Evolutionary conservation across 2,888 invertebrate species (phyloP).

Genomic region (Apodemia hepburni): DNA sequence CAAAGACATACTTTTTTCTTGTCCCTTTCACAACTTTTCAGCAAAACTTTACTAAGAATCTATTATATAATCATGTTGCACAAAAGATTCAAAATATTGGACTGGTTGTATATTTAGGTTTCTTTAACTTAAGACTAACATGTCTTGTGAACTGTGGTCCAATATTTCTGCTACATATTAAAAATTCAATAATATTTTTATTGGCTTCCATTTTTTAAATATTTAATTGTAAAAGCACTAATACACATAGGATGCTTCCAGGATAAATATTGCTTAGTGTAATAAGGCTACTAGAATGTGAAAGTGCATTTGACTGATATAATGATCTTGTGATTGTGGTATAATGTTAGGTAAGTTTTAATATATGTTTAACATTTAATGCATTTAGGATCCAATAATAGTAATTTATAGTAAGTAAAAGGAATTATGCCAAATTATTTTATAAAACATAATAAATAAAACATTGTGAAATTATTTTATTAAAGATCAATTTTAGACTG

Average conservation of each 20-base stretch:
- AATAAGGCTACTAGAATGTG: constrained; percentile 56
- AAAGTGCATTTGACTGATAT: constrained; percentile 67
- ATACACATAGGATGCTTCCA: constrained; percentile 67
- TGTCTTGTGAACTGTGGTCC: constrained; percentile 68
- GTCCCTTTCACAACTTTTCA: too few species aligned
- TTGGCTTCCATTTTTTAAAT: constrained; percentile 55
- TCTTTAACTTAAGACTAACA: constrained; percentile 43
- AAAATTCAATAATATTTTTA: constrained; percentile 40
- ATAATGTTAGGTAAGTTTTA: constrained; percentile 59
- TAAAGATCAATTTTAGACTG: constrained; percentile 17
- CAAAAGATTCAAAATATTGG: constrained; percentile 26
- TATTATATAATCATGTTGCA: constrained; percentile 24
- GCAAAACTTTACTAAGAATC: constrained; percentile 3
- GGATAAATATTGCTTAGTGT: constrained; percentile 60
- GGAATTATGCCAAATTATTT: constrained; percentile 73
- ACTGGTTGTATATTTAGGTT: constrained; percentile 33
- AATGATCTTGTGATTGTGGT: constrained; percentile 69
- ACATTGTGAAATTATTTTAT: constrained; percentile 20
- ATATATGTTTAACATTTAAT: constrained; percentile 58
- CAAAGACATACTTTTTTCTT: too few species aligned
- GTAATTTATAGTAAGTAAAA: constrained; percentile 50
- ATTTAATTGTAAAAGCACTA: constrained; percentile 59
- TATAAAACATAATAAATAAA: constrained; percentile 44
- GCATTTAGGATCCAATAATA: constrained; percentile 64
- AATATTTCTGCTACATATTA: constrained; percentile 46